Evolutionary conservation across 37 sponge, comb jelly and placozoan species (phyloP), one percentile per base, ranked within the genome.

Genomic region (Halichondria panicea): DNA sequence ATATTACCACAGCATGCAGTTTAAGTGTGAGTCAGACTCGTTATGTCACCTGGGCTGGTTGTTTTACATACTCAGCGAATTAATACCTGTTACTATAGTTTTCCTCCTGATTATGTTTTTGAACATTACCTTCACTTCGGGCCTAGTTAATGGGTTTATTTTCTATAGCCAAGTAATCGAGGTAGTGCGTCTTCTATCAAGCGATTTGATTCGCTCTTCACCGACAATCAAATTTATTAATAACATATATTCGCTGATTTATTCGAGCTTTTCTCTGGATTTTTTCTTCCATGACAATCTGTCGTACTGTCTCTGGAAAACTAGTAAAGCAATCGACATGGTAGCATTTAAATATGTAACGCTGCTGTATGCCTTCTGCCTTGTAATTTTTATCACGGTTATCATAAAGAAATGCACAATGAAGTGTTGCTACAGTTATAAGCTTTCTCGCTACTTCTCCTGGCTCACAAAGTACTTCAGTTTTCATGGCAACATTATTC

Each of bases 111-210:
- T 76, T 3, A 22, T 76, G 24, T 43, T 76, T 53, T 76, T 76
- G 34, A 63, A 76, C 65, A 76, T 76, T 24, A 45, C 43, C 21
- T 63, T 76, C 77, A 76, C 77, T 7, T 58, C 65, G 1, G 77
- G 77, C 13, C 25, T 50, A 4, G 32, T 41, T 3, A 61, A 63
- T 32, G 28, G 60, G 6, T 76, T 76, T 38, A 42, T 76, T 18
- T 78, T 78, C 42, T 78, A 50, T 21, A 37, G 59, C 12, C 78
- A 78, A 52, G 52, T 66, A 3, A 35, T 78, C 22, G 68, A 78
- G 1, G 11, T 40, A n/a, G 9, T 65, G 5, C 35, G 6, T 7
- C 1, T 66, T 39, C 37, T 22, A 40, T 56, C 56, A 37, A 45
- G 31, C 21, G 56, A 57, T 4, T 36, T 55, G 19, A 41, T 69